A percentile compares a stretch with the other conserved stretches of the same genome.
phyloP scores from a whole-genome alignment of 2,797 vertebrate species.

The Scomberomorus guttatus region DNA sequence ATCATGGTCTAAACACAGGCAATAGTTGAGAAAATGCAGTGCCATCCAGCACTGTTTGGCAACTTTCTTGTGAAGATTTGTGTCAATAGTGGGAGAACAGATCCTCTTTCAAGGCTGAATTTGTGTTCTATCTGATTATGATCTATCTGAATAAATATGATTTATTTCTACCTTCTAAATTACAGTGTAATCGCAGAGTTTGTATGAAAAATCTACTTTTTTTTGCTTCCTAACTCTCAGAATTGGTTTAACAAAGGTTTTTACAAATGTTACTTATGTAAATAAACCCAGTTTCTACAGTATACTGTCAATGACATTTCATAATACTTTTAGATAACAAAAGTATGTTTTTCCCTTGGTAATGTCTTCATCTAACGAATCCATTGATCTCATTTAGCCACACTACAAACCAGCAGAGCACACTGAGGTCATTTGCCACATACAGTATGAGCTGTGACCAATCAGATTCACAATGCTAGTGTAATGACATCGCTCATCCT shows the following conservation, averaged over 20 bases:
- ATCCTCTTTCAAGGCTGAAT: neutral
- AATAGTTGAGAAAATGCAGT: neutral
- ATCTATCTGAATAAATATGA: too few species aligned
- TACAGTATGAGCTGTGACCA: slow-evolving; percentile 67
- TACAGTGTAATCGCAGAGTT: too few species aligned
- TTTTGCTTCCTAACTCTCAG: neutral
- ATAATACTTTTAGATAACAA: neutral
- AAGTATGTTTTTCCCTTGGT: slow-evolving; percentile 21
- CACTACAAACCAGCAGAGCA: slow-evolving; percentile 35
- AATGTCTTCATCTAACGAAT: slow-evolving; percentile 37
- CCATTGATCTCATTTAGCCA: slow-evolving; percentile 53
- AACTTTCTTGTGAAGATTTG: too few species aligned
- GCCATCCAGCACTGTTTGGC: neutral
- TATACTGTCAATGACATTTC: neutral
- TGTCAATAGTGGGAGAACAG: too few species aligned
- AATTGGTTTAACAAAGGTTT: neutral
- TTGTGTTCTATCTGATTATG: too few species aligned
- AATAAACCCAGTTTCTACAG: neutral
- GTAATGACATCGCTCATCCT: slow-evolving; percentile 66
- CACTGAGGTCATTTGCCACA: slow-evolving; percentile 58
- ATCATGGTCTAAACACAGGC: neutral
- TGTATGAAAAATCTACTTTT: neutral
- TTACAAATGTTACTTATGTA: neutral
- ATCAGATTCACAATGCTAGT: slow-evolving; percentile 68
- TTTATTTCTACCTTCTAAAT: neutral